Evolutionary conservation across 2,888 invertebrate species (phyloP).

Genomic region (Eilema sororculum): DNA sequence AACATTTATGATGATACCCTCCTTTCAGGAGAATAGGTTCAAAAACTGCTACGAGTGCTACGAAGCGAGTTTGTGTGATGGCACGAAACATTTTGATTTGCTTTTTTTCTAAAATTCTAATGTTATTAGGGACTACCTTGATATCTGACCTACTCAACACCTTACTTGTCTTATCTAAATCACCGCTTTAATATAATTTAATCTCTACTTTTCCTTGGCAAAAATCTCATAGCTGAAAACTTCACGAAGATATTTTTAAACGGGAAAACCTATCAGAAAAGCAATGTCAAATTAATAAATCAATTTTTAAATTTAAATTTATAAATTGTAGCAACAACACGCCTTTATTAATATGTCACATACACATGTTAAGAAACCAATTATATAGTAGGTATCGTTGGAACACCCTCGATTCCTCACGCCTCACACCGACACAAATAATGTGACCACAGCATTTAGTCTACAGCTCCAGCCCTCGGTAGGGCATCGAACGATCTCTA

Average conservation of each 20-base stretch:
- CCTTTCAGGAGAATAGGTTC: not conserved
- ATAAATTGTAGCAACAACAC: not conserved
- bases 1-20: not conserved
- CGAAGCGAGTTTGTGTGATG: not conserved
- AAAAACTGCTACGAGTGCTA: not conserved
- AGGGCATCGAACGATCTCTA: conserved; percentile 82
- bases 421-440: conserved; percentile 68
- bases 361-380: conserved; percentile 55
- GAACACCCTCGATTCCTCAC: conserved; percentile 57
- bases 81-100: not conserved
- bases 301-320: too few relatives aligned
- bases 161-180: not conserved
- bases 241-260: too few relatives aligned
- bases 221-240: not conserved
- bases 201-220: not conserved
- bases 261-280: not conserved
- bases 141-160: not conserved
- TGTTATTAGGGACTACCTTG: not conserved
- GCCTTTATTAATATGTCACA: conserved; percentile 34
- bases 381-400: conserved; percentile 51
- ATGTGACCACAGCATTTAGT: conserved; percentile 82
- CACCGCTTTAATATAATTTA: not conserved
- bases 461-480: conserved; percentile 55
- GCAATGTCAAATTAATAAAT: not conserved
- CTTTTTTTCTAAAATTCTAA: not conserved